A percentile compares a stretch with the other conserved stretches of the same genome.
Conservation (phyloP, 2,113 vertebrate species). For the Solenodon paradoxus region DNA sequence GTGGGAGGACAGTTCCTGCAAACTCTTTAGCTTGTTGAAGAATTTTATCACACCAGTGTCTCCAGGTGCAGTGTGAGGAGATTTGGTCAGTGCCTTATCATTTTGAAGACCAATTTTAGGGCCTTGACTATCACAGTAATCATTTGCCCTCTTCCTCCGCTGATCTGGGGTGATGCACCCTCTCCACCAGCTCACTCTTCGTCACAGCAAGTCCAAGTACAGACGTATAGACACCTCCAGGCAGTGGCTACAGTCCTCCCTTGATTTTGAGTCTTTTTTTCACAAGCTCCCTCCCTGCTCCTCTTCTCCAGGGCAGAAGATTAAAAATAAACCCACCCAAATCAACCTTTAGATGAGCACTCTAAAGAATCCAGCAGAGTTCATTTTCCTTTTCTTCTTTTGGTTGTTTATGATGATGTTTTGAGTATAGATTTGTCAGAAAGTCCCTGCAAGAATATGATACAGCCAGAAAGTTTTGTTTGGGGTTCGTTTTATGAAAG, state of each 20-base stretch:
- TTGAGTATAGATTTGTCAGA: not conserved
- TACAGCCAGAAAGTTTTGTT: not conserved
- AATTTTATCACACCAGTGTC: not conserved
- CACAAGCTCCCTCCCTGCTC: not conserved
- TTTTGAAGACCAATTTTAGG: slow-evolving; percentile 71
- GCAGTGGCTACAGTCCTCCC: not conserved
- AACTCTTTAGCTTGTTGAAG: not conserved
- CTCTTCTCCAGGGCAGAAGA: not conserved
- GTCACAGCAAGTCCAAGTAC: not conserved
- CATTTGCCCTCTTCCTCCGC: not conserved
- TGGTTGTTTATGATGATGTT: not conserved
- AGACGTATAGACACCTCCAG: not conserved
- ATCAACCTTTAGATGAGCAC: not conserved
- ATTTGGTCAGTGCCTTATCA: slow-evolving; percentile 81
- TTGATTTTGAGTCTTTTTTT: not conserved
- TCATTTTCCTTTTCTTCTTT: not conserved
- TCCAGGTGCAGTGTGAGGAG: not conserved
- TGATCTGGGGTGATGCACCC: not conserved
- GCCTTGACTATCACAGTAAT: not conserved
- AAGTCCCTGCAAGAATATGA: not conserved
- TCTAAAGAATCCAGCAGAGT: not conserved
- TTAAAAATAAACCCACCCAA: not conserved
- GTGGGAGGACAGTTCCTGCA: not conserved
- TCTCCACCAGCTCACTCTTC: slow-evolving; percentile 22
- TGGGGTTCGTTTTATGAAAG: not conserved